Evolutionary conservation across 1,140 invertebrate genomes (phyloP), one percentile per base, ranked within the genome.

Genomic region (Lepidurus packardi): DNA sequence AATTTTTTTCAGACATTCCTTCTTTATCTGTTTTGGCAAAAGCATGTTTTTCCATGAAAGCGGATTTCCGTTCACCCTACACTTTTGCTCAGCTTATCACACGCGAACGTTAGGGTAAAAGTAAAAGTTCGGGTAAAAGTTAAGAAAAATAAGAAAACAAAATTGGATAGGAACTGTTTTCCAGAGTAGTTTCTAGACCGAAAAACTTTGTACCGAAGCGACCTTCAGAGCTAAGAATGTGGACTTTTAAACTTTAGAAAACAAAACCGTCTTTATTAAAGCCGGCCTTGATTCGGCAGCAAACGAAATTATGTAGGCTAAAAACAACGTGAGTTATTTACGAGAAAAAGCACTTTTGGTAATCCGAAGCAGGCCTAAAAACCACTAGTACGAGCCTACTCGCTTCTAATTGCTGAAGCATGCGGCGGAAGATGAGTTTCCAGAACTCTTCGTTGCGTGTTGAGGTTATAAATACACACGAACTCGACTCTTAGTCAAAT

Each of bases 381-480:
- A 47, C 16, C 1, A 47, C 21, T 16, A 9, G 53, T 65, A 13
- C 8, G 21, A 21, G 21, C 53, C 16, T 21, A 7, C 21, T 65
- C 53, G 7, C 21, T 9, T 65, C 21, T 11, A 7, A 65, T 65
- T 65, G 53, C 53, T 13, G 4, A 65, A 65, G 53, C 53, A 7
- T 65, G 53, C 16, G 53, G 16, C 53, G 0, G 16, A 65, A 65
- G 16, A 65, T 21, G 53, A 65, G 53, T 4, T 34, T 34, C 34
- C 34, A 65, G 16, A 65, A 21, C 53, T 65, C 9, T 65, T 65
- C 53, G 53, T 65, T 65, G 21, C 53, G 21, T 13, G 53, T 65
- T 21, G 53, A 21, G 53, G 53, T 65, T 65, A 65, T 65, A 65
- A 65, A 65, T 65, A 65, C 34, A 65, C 53, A 65, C 53, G 16